Base-by-base conservation (phyloP, 2,797 vertebrate species). In the Jordanella pulchra region DNA sequence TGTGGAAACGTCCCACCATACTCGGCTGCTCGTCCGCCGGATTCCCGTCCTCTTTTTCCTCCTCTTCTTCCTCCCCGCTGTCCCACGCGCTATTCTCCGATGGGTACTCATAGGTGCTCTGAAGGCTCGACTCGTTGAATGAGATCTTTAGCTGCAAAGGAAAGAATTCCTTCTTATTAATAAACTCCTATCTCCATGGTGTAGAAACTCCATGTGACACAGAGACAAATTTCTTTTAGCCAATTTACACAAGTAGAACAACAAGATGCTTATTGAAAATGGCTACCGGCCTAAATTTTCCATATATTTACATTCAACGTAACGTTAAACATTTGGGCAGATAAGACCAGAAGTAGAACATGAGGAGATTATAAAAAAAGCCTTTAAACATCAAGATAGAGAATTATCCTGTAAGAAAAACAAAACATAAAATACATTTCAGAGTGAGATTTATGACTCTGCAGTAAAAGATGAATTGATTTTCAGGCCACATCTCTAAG, bases 41-140 rank as follows among this genome's bases (percentile, higher is more conserved):
- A 6, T 69, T 21, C 82, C 80, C 82, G 74, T 93, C 42, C 28
- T 10, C 23, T 71, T 85, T 85, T 68, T 93, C 90, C 4, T 94
- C 95, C 0, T 94, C 94, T 1, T 95, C 96, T 4, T 94, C 95
- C 0, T 95, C 95, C 0, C 90, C 95, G 15, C 95, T 96, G 86
- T 95, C 96, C 86, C 89, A 96, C 76, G 91, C 81, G 0, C 95
- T 97, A 93, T 85, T 96, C 91, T 99, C 98, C 0, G 97, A 96
- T 0, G 97, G 98, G 77, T 99, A 99, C 87, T 99, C 98, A 4
- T 96, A 98, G 2, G 96, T 99, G 4, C 96, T 98, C 56, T 97
- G 95, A 80, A 99, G 91, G 72, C 94, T 96, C 1, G 94, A 92
- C 93, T 99, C 98, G 0, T 97, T 98, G 92, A 99, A 99, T 23